phyloP scores from a whole-genome alignment of 2,797 vertebrate species.

The Dipus sagitta region DNA sequence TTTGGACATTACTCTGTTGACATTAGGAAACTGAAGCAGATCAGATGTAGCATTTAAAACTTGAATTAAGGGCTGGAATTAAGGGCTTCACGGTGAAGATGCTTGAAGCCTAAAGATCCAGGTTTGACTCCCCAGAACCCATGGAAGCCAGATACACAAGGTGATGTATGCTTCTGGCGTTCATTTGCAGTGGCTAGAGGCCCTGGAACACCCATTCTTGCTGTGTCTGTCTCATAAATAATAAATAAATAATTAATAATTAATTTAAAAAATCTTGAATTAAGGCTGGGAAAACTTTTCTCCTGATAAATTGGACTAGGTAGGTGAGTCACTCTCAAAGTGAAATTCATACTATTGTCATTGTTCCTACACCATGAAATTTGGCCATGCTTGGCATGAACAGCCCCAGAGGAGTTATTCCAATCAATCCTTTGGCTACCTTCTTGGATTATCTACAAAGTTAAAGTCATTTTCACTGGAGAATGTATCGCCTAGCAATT shows the following conservation, averaged over 20 bases:
- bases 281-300: constrained; percentile 40
- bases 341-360: neutral
- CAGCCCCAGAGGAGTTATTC: neutral
- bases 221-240: too few species aligned
- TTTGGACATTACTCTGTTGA: constrained; percentile 66
- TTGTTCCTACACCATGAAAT: neutral
- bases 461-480: neutral
- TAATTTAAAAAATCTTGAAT: constrained; percentile 10
- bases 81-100: too few species aligned
- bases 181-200: too few species aligned
- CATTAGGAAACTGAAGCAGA: constrained; percentile 45
- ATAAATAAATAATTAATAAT: too few species aligned
- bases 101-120: too few species aligned
- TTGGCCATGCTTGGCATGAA: neutral
- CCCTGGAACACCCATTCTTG: too few species aligned
- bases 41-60: constrained; percentile 39
- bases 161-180: too few species aligned
- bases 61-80: constrained; percentile 21
- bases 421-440: neutral
- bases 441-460: neutral
- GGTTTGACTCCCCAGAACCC: too few species aligned
- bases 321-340: constrained; percentile 20
- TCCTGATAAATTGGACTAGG: constrained; percentile 39
- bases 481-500: neutral
- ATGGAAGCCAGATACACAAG: too few species aligned